Evolutionary conservation across 37 sponge, comb jelly and placozoan genomes (phyloP).

Genomic region (Crambe crambe): DNA sequence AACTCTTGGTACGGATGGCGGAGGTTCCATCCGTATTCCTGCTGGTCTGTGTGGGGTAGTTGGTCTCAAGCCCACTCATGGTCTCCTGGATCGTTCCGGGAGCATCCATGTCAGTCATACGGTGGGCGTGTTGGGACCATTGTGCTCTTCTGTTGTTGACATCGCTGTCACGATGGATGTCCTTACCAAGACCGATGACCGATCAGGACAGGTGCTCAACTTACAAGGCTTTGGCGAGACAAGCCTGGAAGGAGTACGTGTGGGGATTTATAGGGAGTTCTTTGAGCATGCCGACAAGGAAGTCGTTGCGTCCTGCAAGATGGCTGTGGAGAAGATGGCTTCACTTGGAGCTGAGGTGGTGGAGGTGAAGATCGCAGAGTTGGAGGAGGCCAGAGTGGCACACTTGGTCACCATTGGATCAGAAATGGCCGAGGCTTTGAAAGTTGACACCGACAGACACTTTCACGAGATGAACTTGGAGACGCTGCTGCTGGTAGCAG

Average conservation of each 20-base stretch:
- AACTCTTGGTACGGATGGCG: slow-evolving; percentile 90
- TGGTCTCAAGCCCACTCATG: slow-evolving; percentile 83
- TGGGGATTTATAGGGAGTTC: slow-evolving; percentile 63
- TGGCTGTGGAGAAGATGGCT: not conserved
- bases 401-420: slow-evolving; percentile 9
- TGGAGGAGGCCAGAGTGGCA: slow-evolving; percentile 15
- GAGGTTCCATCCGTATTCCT: slow-evolving; percentile 91
- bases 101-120: slow-evolving; percentile 19
- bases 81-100: slow-evolving; percentile 34
- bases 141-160: slow-evolving; percentile 63
- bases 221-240: slow-evolving; percentile 40
- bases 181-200: slow-evolving; percentile 9
- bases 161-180: slow-evolving; percentile 45
- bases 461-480: slow-evolving; percentile 23
- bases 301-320: not conserved
- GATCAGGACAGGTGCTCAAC: slow-evolving; percentile 8
- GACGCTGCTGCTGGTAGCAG: no score
- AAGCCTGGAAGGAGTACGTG: slow-evolving; percentile 37
- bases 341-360: slow-evolving; percentile 9
- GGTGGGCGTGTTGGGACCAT: slow-evolving; percentile 64
- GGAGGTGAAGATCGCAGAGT: slow-evolving; percentile 15
- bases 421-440: slow-evolving; percentile 7
- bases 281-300: slow-evolving; percentile 36
- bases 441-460: slow-evolving; percentile 15
- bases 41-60: slow-evolving; percentile 86